These are phyloP conservation scores for Amphipoea oculea DNA, from an alignment of 2,888 invertebrate species.

Conservation along the genomic window DNA sequence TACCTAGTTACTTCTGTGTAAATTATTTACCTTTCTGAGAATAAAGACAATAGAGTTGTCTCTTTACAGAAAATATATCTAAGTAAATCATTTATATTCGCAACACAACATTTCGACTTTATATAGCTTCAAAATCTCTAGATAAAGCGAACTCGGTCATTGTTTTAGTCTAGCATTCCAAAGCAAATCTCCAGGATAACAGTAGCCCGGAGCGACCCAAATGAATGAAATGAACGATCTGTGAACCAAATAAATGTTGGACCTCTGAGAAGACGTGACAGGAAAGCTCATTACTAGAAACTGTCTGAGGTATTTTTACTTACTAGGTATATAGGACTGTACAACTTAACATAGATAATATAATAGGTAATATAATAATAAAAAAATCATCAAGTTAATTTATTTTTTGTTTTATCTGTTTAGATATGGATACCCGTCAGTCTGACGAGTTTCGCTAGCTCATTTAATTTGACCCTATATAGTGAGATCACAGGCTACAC, in stretches of 20 bases:
- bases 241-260: conserved; percentile 64
- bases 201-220: conserved; percentile 31
- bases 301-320: conserved; percentile 37
- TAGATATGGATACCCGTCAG: too few species aligned
- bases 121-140: conserved; percentile 31
- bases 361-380: too few species aligned
- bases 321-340: background rate
- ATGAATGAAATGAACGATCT: conserved; percentile 62
- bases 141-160: conserved; percentile 42
- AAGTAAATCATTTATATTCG: conserved; percentile 35
- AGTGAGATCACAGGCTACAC: background rate
- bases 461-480: background rate
- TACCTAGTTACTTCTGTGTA: background rate
- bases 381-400: too few species aligned
- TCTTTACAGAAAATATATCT: background rate
- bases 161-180: conserved; percentile 54
- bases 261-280: conserved; percentile 58
- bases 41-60: background rate
- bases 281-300: conserved; percentile 58
- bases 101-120: conserved; percentile 40
- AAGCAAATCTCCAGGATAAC: conserved; percentile 59
- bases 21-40: background rate
- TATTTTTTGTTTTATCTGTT: too few species aligned
- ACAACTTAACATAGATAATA: background rate
- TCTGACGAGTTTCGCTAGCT: background rate